These are phyloP conservation scores for Crenichthys baileyi DNA, from an alignment of 2,797 vertebrate genomes.

Conservation along the genomic window DNA sequence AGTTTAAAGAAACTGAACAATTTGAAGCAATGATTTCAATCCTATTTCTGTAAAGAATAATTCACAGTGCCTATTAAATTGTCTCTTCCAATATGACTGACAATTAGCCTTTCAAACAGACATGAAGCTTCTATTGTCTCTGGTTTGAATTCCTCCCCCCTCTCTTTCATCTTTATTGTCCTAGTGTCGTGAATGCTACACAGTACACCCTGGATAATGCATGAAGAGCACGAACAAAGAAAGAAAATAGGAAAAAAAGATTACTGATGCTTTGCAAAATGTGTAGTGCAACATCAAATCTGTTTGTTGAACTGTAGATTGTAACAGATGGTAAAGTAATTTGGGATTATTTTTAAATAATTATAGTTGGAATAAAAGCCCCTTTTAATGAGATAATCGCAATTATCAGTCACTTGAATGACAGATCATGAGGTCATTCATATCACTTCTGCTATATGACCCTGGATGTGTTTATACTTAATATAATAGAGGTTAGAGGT, in stretches of 20 bases:
- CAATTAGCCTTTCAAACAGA: constrained; percentile 35
- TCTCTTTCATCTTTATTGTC: constrained; percentile 22
- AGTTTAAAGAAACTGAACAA: background rate
- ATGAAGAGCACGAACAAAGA: background rate
- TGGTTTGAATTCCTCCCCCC: constrained; percentile 30
- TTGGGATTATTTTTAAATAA: background rate
- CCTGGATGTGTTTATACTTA: background rate
- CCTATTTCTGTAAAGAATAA: constrained; percentile 1
- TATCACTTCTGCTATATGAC: too few species aligned
- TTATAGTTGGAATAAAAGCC: background rate
- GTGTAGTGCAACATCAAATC: background rate
- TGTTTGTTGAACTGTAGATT: background rate
- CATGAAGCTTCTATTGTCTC: constrained; percentile 44
- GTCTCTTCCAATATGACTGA: constrained; percentile 41
- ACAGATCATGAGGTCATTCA: background rate
- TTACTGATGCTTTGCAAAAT: background rate
- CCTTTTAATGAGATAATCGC: background rate
- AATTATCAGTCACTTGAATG: background rate
- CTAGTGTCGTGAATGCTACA: background rate
- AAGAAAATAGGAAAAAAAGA: background rate
- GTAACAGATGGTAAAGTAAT: background rate
- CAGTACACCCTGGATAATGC: background rate
- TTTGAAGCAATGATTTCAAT: background rate
- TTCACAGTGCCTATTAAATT: constrained; percentile 31
- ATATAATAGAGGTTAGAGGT: background rate